Percentiles rank a stretch among this genome's conserved stretches.
Conservation (phyloP, 2,113 vertebrate species). For the Solenodon paradoxus region DNA sequence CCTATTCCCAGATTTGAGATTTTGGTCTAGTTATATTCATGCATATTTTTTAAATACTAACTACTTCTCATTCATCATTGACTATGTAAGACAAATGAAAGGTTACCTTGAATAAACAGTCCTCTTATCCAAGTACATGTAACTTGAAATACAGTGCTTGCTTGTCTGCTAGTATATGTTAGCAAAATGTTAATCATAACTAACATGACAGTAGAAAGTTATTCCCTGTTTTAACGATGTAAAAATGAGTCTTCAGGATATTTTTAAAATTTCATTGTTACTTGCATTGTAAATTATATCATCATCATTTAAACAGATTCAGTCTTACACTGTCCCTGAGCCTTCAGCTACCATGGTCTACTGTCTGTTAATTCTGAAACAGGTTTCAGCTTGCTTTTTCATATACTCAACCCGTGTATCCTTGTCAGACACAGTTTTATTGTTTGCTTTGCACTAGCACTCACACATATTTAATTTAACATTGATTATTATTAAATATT, state of each 20-base stretch:
- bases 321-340: not conserved
- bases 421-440: not conserved
- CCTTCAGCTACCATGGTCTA: not conserved
- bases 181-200: not conserved
- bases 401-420: not conserved
- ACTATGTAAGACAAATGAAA: not conserved
- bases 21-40: not conserved
- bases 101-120: not conserved
- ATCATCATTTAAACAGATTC: not conserved
- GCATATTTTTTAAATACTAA: not conserved
- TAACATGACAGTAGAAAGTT: not conserved
- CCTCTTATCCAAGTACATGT: not conserved
- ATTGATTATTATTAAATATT: not conserved
- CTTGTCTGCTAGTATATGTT: not conserved
- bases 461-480: not conserved
- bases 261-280: not conserved
- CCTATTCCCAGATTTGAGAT: not conserved
- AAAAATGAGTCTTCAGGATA: not conserved
- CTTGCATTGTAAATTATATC: not conserved
- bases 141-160: not conserved
- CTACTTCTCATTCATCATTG: not conserved
- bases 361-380: not conserved
- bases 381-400: not conserved
- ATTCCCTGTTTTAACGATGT: not conserved
- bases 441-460: not conserved